Evolutionary conservation across 64 coral and sea anemone genomes (phyloP).

Genomic region (Catalaphyllia jardinei): DNA sequence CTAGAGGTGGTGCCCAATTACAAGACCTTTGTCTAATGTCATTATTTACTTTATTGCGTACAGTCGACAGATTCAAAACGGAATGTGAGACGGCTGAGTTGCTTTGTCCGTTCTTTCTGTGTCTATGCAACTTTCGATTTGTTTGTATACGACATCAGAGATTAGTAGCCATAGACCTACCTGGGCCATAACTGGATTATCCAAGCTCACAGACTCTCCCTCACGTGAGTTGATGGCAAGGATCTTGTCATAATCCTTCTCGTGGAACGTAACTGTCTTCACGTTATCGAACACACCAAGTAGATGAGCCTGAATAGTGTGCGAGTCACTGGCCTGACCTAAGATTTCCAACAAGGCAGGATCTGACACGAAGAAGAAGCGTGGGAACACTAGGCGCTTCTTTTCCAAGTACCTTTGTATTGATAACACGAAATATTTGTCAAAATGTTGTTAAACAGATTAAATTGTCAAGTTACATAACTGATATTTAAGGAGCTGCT

Average conservation of each 20-base stretch:
- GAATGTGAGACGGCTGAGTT: too few relatives aligned
- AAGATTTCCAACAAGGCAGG: slow-evolving; percentile 96
- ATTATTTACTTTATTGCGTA: too few relatives aligned
- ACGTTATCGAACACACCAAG: slow-evolving; percentile 95
- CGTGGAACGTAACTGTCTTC: slow-evolving; percentile 97
- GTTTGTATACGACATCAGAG: not conserved
- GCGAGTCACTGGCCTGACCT: slow-evolving; percentile 97
- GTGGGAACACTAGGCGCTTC: slow-evolving; percentile 96
- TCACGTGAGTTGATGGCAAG: slow-evolving; percentile 91
- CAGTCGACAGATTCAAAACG: too few relatives aligned
- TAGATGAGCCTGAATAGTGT: slow-evolving; percentile 97
- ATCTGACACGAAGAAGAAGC: slow-evolving; percentile 99
- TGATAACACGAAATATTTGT: not conserved
- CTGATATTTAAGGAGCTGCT: too few relatives aligned
- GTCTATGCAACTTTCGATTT: too few relatives aligned
- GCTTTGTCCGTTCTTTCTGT: too few relatives aligned
- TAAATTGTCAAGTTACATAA: too few relatives aligned
- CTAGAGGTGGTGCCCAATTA: too few relatives aligned
- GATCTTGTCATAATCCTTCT: slow-evolving; percentile 98
- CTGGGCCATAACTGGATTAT: slow-evolving; percentile 96
- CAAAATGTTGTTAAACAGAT: too few relatives aligned
- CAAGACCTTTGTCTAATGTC: too few relatives aligned
- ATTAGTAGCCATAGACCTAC: slow-evolving; percentile 20
- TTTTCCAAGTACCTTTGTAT: slow-evolving; percentile 88
- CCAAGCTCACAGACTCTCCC: slow-evolving; percentile 80